Conservation (phyloP, 2,113 vertebrate species). For the Megaleporinus macrocephalus region DNA sequence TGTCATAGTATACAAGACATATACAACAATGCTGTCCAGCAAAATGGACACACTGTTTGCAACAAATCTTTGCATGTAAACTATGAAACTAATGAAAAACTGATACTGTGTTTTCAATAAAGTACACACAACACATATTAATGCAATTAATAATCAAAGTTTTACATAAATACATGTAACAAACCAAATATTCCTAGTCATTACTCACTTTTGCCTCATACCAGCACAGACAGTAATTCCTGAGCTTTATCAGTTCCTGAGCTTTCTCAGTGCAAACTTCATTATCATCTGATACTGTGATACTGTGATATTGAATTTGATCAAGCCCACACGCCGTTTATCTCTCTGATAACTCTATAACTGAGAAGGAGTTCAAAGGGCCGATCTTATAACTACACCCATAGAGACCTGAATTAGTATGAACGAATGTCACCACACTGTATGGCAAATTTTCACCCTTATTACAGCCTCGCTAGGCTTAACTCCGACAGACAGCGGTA, state of each 20-base stretch:
- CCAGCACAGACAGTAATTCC: too few species aligned
- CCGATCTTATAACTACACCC: not conserved
- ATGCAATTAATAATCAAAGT: too few species aligned
- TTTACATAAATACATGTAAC: too few species aligned
- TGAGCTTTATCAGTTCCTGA: too few species aligned
- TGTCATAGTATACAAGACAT: too few species aligned
- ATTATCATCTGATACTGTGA: not conserved
- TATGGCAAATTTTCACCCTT: not conserved
- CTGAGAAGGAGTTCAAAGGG: not conserved
- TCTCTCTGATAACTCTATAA: not conserved
- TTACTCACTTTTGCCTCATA: not conserved
- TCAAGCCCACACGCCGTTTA: not conserved
- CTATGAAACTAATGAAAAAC: too few species aligned
- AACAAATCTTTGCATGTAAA: too few species aligned
- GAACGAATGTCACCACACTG: not conserved
- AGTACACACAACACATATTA: too few species aligned
- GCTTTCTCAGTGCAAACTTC: not conserved
- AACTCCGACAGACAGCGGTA: not conserved
- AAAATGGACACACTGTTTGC: too few species aligned
- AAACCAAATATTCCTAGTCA: too few species aligned
- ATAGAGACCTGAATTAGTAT: not conserved
- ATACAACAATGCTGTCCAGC: too few species aligned
- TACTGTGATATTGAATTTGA: not conserved
- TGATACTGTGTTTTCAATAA: too few species aligned
- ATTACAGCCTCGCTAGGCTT: conserved; percentile 4